Evolutionary conservation across 2,888 invertebrate species (phyloP), one percentile per base, ranked within the genome.

Genomic region (Melinaea marsaeus): DNA sequence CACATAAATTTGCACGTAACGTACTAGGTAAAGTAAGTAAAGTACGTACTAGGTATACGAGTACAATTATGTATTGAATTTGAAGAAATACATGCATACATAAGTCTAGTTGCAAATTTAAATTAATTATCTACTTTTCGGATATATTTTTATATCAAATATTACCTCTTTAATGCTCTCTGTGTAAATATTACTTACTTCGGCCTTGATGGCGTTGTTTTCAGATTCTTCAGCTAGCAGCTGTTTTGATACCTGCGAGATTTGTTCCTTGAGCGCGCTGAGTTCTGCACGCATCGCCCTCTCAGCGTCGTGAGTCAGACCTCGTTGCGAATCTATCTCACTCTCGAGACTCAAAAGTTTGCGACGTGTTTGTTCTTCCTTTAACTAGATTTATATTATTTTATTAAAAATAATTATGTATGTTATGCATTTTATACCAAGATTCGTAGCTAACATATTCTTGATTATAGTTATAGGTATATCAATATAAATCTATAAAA

Each of bases 331-430:
- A 22, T 84, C 83, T 55, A 79, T 63, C 45, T 84, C 84, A 58
- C 76, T 79, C 62, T 81, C 74, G n/a, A 82, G 37, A 4, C 64
- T 66, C 42, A 65, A 51, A 58, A 81, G 58, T 68, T 80, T 84
- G 7, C 85, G 80, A 2, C 81, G 79, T 2, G 77, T 75, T 71
- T 86, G 83, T 59, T 86, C 86, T 72, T 90, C 89, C 72, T 85
- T 85, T 58, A 86, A 85, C 90, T 89, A 62, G 6, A 6, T 3
- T 32, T n/a, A 51, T 0, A 13, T 32, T 5, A 7, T 22, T 2
- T 51, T 1, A 32, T 4, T 9, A 46, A 46, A 46, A 60, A 64
- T 51, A 55, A 22, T 9, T 13, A 59, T 35, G 2, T 37, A 37
- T 37, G 37, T 37, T 37, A 1, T 37, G 37, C 37, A 22, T 22